Evolutionary conservation across 2,888 invertebrate genomes (phyloP).

Genomic region (Platycheirus rosarum): DNA sequence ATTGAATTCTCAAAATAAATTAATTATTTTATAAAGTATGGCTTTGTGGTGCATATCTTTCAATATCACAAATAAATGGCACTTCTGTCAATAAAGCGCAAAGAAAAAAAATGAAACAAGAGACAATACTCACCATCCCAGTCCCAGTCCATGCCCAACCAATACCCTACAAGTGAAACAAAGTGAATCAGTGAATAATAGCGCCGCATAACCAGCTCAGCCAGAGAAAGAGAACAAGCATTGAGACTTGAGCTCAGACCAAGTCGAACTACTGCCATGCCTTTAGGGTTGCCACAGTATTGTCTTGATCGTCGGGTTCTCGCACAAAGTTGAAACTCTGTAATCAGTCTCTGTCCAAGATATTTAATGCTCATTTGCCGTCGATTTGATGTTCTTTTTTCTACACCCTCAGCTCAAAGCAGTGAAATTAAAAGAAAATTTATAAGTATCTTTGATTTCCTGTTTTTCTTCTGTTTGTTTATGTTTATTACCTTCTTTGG

Average conservation of each 20-base stretch:
- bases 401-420: constrained; percentile 9
- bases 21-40: too few species aligned
- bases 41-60: constrained; percentile 24
- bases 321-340: neutral
- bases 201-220: constrained; percentile 60
- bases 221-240: too few species aligned
- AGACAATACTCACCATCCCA: constrained; percentile 45
- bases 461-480: constrained; percentile 15
- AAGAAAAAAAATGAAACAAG: constrained; percentile 43
- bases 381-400: neutral
- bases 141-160: too few species aligned
- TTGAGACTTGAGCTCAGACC: too few species aligned
- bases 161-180: constrained; percentile 4
- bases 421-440: constrained; percentile 10
- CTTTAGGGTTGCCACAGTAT: constrained; percentile 43
- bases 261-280: neutral
- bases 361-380: constrained; percentile 10
- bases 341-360: neutral
- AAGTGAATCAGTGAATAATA: constrained; percentile 51
- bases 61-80: constrained; percentile 38
- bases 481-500: constrained; percentile 21
- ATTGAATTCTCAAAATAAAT: too few species aligned
- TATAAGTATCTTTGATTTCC: constrained; percentile 17
- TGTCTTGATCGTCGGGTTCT: neutral
- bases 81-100: constrained; percentile 52